Evolutionary conservation across 2,888 invertebrate species (phyloP).

Genomic region (Acanthoscelides obtectus): DNA sequence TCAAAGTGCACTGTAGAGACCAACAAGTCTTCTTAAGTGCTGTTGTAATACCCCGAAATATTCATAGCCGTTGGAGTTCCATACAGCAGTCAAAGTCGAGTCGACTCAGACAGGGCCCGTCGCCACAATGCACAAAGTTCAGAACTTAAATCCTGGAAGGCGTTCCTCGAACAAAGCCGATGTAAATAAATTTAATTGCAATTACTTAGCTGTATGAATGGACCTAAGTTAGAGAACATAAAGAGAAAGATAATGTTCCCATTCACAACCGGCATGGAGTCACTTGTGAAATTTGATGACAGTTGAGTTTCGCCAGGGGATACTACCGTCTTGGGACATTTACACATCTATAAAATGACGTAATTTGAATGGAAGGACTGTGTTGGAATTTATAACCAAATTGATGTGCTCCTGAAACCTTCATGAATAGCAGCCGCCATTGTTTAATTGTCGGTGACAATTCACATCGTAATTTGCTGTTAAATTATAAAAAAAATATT

Average conservation of each 20-base stretch:
- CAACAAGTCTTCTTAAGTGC: neutral
- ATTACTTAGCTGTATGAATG: neutral
- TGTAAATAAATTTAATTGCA: neutral
- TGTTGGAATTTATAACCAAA: neutral
- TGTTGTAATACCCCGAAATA: neutral
- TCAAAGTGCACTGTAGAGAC: neutral
- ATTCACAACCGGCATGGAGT: neutral
- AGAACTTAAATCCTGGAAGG: neutral
- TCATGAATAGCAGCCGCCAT: too few species aligned
- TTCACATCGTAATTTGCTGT: too few species aligned
- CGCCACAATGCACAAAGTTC: neutral
- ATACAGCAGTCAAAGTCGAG: neutral
- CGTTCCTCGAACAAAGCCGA: neutral
- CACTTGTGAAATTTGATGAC: neutral
- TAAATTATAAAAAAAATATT: too few species aligned
- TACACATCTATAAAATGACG: neutral
- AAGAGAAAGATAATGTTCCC: neutral
- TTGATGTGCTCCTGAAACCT: too few species aligned
- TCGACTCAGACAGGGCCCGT: too few species aligned
- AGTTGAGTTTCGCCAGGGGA: neutral
- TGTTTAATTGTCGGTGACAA: too few species aligned
- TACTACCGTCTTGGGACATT: neutral
- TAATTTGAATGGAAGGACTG: neutral
- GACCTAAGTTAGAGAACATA: neutral
- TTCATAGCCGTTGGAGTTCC: neutral